Conservation (phyloP, 1,140 invertebrate species). For the Cryptotermes secundus region DNA sequence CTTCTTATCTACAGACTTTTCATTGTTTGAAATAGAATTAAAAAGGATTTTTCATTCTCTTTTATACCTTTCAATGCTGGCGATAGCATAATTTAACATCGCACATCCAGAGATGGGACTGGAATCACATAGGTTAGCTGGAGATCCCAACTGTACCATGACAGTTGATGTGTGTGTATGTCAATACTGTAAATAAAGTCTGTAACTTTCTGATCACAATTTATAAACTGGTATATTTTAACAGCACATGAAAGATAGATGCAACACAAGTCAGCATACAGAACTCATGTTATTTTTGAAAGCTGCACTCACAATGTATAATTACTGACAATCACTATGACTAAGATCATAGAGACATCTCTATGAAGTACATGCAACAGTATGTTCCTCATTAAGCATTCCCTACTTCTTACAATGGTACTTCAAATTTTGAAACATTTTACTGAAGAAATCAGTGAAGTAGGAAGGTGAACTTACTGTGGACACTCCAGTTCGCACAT, state of each 20-base stretch:
- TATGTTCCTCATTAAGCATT: background rate
- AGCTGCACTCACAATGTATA: background rate
- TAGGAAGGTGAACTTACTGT: constrained; percentile 24
- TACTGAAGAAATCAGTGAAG: background rate
- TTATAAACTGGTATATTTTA: too few species aligned
- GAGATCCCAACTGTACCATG: constrained; percentile 10
- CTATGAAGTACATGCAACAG: background rate
- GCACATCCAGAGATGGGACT: background rate
- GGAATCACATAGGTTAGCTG: background rate
- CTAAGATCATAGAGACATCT: background rate
- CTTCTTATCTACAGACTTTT: constrained; percentile 2
- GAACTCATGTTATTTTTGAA: background rate
- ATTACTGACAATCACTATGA: background rate
- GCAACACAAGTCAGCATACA: background rate
- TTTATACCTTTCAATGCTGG: constrained; percentile 14
- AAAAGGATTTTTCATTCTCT: background rate
- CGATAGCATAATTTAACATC: background rate
- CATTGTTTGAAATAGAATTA: background rate
- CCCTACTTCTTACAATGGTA: background rate
- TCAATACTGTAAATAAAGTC: background rate
- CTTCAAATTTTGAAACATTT: background rate
- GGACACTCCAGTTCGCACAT: constrained; percentile 11
- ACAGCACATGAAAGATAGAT: too few species aligned
- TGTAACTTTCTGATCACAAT: background rate
- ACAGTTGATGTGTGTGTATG: background rate